A percentile compares a stretch with the other conserved stretches of the same genome.
Evolutionary conservation across 2,113 vertebrate genomes (phyloP).

Genomic region (Motacilla tschutschensis): DNA sequence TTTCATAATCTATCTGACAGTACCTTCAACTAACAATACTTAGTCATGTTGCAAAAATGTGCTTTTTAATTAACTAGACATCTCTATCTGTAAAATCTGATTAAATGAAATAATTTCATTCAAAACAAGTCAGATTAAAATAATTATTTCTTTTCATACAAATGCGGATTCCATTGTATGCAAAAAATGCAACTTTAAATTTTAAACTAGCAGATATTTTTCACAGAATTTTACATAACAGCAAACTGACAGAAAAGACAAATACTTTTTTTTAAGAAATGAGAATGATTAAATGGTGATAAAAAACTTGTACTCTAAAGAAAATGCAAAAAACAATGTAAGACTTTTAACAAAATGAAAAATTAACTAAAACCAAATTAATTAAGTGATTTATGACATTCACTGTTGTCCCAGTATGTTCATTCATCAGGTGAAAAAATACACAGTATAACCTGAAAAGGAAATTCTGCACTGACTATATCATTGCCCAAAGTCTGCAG

Average conservation of each 20-base stretch:
- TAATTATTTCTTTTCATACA: background rate
- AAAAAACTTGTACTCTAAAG: background rate
- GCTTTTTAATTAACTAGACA: background rate
- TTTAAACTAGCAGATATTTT: constrained; percentile 41
- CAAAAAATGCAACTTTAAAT: constrained; percentile 2
- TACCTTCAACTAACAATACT: background rate
- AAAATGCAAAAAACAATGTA: constrained; percentile 9
- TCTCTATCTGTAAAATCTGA: constrained; percentile 3
- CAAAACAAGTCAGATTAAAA: constrained; percentile 11
- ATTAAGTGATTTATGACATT: background rate
- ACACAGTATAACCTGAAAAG: background rate
- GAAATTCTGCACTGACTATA: background rate
- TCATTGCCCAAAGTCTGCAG: background rate
- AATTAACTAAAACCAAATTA: background rate
- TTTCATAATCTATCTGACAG: constrained; percentile 2
- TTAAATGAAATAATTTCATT: constrained; percentile 18
- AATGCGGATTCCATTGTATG: background rate
- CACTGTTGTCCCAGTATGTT: background rate
- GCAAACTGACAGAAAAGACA: constrained; percentile 20
- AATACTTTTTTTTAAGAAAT: background rate
- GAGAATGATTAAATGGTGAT: constrained; percentile 14
- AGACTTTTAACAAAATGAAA: background rate
- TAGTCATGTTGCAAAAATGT: background rate
- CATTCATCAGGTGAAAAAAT: background rate
- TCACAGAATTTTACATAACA: constrained; percentile 20